These are phyloP conservation scores for Aix galericulata DNA, from an alignment of 2,113 vertebrate species.

Conservation along the genomic window DNA sequence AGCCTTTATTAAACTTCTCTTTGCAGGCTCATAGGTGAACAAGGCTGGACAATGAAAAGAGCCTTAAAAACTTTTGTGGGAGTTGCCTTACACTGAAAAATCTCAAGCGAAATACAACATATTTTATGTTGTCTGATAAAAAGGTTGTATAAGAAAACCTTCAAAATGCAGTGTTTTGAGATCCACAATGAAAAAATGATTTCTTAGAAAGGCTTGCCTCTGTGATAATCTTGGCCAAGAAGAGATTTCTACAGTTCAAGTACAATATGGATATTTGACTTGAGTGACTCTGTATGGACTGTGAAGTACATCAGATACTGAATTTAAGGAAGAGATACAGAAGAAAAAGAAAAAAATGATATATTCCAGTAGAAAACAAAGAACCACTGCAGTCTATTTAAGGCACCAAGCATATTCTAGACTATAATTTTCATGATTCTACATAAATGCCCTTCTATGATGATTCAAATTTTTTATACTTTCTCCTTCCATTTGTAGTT, in stretches of 20 bases:
- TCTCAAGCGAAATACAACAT: not conserved
- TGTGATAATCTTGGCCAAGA: not conserved
- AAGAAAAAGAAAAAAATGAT: not conserved
- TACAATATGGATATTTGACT: conserved; percentile 5
- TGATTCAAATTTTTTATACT: conserved; percentile 7
- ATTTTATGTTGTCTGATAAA: conserved; percentile 44
- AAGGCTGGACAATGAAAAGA: not conserved
- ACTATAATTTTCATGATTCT: not conserved
- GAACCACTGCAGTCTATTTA: not conserved
- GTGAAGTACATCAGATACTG: not conserved
- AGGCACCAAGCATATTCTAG: not conserved
- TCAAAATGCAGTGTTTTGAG: not conserved
- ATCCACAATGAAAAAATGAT: not conserved
- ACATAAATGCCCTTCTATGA: not conserved
- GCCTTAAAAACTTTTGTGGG: not conserved
- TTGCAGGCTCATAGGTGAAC: conserved; percentile 7
- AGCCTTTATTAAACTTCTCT: conserved; percentile 4
- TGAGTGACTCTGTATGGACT: not conserved
- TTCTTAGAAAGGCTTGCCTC: conserved; percentile 37
- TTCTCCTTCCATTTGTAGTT: not conserved
- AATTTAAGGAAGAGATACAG: not conserved
- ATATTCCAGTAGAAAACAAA: not conserved
- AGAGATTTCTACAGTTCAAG: not conserved
- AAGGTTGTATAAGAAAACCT: not conserved
- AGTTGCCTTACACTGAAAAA: conserved; percentile 25